These are phyloP conservation scores for Sphaerolaimus hirsutus DNA, from an alignment of 2,888 invertebrate species.

Conservation along the genomic window DNA sequence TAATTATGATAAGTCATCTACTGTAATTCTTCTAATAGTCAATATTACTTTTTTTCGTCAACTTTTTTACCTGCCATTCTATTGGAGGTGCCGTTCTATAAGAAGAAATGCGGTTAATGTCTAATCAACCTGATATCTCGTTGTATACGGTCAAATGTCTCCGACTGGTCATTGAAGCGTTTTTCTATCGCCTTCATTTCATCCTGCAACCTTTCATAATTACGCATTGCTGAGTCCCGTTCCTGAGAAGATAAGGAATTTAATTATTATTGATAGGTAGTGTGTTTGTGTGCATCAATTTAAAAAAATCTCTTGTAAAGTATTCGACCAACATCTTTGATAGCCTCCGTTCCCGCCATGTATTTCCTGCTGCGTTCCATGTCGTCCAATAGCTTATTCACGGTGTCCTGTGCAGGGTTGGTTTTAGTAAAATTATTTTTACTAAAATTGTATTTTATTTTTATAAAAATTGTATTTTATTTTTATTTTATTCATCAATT, in stretches of 20 bases:
- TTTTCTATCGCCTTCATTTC: slow-evolving; percentile 1
- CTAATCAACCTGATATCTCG: background rate
- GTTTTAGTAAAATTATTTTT: background rate
- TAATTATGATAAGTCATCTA: too few species aligned
- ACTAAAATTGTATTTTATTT: background rate
- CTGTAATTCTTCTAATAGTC: too few species aligned
- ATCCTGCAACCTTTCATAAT: background rate
- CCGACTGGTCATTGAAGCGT: background rate
- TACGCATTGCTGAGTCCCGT: background rate
- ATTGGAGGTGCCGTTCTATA: too few species aligned
- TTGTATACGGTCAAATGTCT: background rate
- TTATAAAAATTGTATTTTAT: too few species aligned
- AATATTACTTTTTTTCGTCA: too few species aligned
- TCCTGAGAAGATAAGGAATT: slow-evolving; percentile 1
- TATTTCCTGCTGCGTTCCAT: background rate
- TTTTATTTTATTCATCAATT: too few species aligned
- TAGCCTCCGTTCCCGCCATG: background rate
- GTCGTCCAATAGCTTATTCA: slow-evolving; percentile 2
- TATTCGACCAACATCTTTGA: background rate
- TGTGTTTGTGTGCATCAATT: too few species aligned
- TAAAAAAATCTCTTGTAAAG: background rate
- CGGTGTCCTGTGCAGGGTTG: background rate
- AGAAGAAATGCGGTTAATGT: too few species aligned
- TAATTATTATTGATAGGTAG: too few species aligned
- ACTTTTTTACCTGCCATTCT: too few species aligned